These are phyloP conservation scores for Volucella zonaria DNA, from an alignment of 2,888 invertebrate species.

Conservation along the genomic window DNA sequence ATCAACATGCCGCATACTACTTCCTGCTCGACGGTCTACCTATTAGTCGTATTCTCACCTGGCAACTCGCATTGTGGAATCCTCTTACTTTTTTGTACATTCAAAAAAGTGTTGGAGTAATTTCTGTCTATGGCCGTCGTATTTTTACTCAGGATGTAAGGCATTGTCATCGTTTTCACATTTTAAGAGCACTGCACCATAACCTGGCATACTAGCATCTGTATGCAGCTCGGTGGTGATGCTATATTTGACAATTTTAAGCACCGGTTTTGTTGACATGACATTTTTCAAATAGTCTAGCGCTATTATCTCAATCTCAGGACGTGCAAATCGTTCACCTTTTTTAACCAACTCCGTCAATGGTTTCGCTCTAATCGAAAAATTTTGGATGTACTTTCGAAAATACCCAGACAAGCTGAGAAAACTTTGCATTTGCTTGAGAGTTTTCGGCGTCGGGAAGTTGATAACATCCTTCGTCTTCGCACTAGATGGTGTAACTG, in stretches of 20 bases:
- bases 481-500: background rate
- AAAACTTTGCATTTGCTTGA: no score
- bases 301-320: background rate
- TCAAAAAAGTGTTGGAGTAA: no score
- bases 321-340: background rate
- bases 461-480: conserved; percentile 33
- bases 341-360: conserved; percentile 1
- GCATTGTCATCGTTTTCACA: no score
- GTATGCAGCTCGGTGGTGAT: conserved; percentile 36
- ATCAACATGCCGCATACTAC: background rate
- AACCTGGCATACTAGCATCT: background rate
- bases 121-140: no score
- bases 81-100: no score
- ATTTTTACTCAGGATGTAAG: no score
- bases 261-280: conserved; percentile 19
- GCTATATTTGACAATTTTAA: conserved; percentile 41
- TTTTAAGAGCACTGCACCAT: no score
- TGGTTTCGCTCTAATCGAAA: background rate
- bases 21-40: conserved; percentile 70
- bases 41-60: conserved; percentile 71
- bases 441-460: background rate
- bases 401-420: background rate
- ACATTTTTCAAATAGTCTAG: conserved; percentile 8
- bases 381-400: conserved; percentile 24
- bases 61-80: conserved; percentile 1